A percentile compares a stretch with the other conserved stretches of the same genome.
phyloP scores from a whole-genome alignment of 1,140 invertebrate genomes.

The Caerostris darwini region DNA sequence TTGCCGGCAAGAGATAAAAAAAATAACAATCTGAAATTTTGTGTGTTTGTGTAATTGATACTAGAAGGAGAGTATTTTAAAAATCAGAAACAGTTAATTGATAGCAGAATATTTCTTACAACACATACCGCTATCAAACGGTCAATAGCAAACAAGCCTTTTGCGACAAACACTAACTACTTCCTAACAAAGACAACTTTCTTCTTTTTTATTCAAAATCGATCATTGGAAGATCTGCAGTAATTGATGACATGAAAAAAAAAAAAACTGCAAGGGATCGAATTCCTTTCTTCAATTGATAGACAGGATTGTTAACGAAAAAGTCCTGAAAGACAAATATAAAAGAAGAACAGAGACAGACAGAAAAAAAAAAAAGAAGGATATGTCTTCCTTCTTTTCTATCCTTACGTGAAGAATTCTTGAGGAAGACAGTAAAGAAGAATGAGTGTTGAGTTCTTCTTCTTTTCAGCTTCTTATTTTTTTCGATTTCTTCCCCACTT shows the following conservation, averaged over 20 bases:
- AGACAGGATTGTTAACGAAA: conserved; percentile 19
- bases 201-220: background rate
- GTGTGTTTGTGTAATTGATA: too few species aligned
- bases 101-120: too few species aligned
- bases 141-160: too few species aligned
- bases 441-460: background rate
- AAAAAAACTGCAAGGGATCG: too few species aligned
- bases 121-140: too few species aligned
- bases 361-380: background rate
- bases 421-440: background rate
- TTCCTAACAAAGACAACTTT: background rate
- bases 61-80: too few species aligned
- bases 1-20: too few species aligned
- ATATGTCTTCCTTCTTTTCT: background rate
- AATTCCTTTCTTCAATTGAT: background rate
- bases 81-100: too few species aligned
- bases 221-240: background rate
- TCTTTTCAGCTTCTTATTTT: too few species aligned
- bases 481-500: background rate
- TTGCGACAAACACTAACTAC: too few species aligned
- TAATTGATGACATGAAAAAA: background rate
- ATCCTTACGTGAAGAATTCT: conserved; percentile 2
- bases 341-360: too few species aligned
- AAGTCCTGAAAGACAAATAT: background rate
- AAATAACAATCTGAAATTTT: too few species aligned